These are phyloP conservation scores for Engraulis encrasicolus DNA, from an alignment of 2,113 vertebrate species.

Conservation along the genomic window DNA sequence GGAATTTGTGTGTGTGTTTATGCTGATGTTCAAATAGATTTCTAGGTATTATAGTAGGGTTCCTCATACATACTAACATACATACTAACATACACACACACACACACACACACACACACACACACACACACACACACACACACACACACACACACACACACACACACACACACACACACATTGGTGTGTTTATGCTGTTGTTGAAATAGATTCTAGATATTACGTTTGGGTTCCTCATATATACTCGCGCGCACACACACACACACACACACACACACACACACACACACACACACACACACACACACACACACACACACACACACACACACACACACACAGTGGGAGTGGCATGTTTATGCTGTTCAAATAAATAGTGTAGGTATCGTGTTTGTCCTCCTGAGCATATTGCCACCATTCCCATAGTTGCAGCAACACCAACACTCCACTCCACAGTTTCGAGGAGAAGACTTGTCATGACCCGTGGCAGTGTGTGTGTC, in stretches of 20 bases:
- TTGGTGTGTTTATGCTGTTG: not conserved
- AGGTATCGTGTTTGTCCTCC: not conserved
- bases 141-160: not conserved
- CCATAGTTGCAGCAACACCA: slow-evolving; percentile 1
- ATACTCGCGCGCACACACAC: not conserved
- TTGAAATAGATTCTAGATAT: not conserved
- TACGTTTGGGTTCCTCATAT: not conserved
- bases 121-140: not conserved
- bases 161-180: not conserved
- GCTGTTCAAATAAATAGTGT: not conserved
- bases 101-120: slow-evolving; percentile 12
- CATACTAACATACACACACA: too few species aligned
- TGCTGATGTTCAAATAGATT: not conserved
- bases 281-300: slow-evolving; percentile 4
- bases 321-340: not conserved
- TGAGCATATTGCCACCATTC: not conserved
- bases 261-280: not conserved
- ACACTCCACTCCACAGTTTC: too few species aligned
- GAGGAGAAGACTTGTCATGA: not conserved
- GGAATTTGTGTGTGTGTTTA: not conserved
- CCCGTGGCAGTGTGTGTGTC: not conserved
- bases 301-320: not conserved
- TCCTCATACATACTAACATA: not conserved
- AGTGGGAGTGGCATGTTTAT: not conserved
- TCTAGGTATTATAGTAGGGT: not conserved